These are phyloP conservation scores for Teinopalpus imperialis DNA, from an alignment of 2,888 invertebrate species.

Conservation along the genomic window DNA sequence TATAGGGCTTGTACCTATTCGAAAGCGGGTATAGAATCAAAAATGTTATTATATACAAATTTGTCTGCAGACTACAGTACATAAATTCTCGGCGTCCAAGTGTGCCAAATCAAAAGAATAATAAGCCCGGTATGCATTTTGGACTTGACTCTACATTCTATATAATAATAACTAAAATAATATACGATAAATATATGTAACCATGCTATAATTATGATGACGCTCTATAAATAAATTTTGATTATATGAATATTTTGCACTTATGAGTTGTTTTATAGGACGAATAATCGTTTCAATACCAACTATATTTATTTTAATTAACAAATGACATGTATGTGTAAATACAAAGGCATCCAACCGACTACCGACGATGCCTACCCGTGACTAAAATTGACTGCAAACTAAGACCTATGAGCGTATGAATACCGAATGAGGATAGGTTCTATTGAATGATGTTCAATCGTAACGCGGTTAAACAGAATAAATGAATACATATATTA, in stretches of 20 bases:
- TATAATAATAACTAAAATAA: too few species aligned
- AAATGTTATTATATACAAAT: slow-evolving; percentile 4
- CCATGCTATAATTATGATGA: too few species aligned
- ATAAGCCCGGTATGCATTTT: slow-evolving; percentile 34
- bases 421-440: slow-evolving; percentile 33
- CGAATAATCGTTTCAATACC: too few species aligned
- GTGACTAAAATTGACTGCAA: slow-evolving; percentile 64
- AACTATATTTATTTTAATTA: too few species aligned
- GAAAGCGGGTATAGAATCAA: slow-evolving; percentile 31
- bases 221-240: too few species aligned
- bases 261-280: too few species aligned
- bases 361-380: slow-evolving; percentile 60
- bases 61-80: too few species aligned
- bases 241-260: too few species aligned
- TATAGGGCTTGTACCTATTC: slow-evolving; percentile 41
- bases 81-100: too few species aligned
- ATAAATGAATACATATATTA: slow-evolving; percentile 5
- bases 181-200: too few species aligned
- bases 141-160: slow-evolving; percentile 29
- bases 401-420: slow-evolving; percentile 32
- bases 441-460: slow-evolving; percentile 13
- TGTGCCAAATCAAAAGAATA: slow-evolving; percentile 33
- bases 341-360: slow-evolving; percentile 55
- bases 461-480: slow-evolving; percentile 10
- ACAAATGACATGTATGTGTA: too few species aligned